phyloP scores from a whole-genome alignment of 2,888 invertebrate genomes.

The Dinocampus coccinellae region DNA sequence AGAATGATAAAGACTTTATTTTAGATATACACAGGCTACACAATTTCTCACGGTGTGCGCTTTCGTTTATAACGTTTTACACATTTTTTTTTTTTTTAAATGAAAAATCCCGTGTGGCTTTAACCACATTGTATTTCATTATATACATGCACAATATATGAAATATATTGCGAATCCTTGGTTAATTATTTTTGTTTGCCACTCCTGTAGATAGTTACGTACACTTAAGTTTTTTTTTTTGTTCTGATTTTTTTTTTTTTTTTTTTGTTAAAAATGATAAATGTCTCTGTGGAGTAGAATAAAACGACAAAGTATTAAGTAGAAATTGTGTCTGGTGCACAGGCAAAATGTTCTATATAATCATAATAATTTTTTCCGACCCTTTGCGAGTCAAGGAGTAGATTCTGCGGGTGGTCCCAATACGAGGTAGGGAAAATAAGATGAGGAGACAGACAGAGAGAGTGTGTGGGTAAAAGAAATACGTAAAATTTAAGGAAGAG shows the following conservation, averaged over 20 bases:
- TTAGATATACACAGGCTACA: not conserved
- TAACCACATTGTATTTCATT: not conserved
- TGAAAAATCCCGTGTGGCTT: conserved; percentile 15
- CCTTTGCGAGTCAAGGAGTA: conserved; percentile 27
- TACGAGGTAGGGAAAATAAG: not conserved
- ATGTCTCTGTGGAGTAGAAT: conserved; percentile 5
- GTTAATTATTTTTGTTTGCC: not conserved
- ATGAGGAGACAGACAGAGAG: not conserved
- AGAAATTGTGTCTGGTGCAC: conserved; percentile 3
- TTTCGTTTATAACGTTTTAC: not conserved
- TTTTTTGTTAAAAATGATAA: conserved; percentile 27
- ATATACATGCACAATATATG: not conserved
- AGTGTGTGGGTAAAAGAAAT: not conserved
- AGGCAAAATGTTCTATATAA: conserved; percentile 20
- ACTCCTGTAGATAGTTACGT: not conserved
- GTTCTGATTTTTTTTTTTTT: too few species aligned
- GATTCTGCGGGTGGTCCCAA: conserved; percentile 10
- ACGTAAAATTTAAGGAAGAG: not conserved
- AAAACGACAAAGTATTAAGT: conserved; percentile 28
- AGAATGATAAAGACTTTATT: not conserved
- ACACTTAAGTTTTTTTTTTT: too few species aligned
- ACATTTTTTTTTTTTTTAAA: not conserved
- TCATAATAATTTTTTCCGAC: conserved; percentile 25
- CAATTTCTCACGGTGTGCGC: conserved; percentile 15
- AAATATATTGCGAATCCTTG: not conserved